Evolutionary conservation across 2,797 vertebrate genomes (phyloP).

Genomic region (Anabas testudineus): DNA sequence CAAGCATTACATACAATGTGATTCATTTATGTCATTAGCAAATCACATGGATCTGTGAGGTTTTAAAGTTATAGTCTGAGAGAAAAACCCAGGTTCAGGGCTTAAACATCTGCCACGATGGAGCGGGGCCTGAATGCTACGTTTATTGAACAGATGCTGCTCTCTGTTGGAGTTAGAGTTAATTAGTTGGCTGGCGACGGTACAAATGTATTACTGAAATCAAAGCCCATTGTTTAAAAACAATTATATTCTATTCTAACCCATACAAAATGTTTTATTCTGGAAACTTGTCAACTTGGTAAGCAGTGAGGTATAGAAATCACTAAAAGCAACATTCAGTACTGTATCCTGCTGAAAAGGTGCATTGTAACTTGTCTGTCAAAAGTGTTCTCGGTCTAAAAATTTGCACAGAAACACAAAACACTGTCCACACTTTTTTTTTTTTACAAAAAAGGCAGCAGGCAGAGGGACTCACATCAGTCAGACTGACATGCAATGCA

Average conservation of each 20-base stretch:
- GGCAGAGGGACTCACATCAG: constrained; percentile 46
- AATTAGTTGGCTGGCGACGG: no score
- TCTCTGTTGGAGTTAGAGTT: no score
- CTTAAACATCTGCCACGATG: not conserved
- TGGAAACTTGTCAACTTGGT: constrained; percentile 7
- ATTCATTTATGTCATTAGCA: no score
- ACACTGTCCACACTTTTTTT: constrained; percentile 11
- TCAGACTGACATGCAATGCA: constrained; percentile 66
- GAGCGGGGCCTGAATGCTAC: not conserved
- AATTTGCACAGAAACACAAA: constrained; percentile 35
- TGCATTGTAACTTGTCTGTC: constrained; percentile 69
- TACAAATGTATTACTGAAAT: no score
- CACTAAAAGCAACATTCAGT: not conserved
- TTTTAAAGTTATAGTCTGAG: not conserved
- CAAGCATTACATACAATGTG: no score
- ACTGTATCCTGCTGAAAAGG: constrained; percentile 28
- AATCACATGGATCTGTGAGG: not conserved
- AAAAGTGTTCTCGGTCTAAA: constrained; percentile 21
- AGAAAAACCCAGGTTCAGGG: not conserved
- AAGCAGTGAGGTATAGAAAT: constrained; percentile 1
- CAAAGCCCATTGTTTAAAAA: no score
- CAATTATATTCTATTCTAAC: no score
- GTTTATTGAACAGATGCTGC: not conserved
- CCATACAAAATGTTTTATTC: no score
- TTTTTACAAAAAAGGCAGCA: constrained; percentile 46